These are phyloP conservation scores for Drosophila mojavensis DNA, from an alignment of 1,140 invertebrate species.

Conservation along the genomic window DNA sequence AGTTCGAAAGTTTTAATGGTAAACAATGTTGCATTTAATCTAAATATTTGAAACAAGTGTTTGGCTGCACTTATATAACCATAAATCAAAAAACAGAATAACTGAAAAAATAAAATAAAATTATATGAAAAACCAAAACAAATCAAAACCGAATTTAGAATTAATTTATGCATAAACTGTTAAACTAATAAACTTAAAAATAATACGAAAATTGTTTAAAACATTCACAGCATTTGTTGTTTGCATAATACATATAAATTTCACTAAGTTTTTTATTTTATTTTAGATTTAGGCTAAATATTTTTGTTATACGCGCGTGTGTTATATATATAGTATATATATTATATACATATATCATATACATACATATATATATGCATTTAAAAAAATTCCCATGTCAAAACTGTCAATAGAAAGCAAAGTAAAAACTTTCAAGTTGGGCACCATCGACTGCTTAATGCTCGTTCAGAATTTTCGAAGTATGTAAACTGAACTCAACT, in stretches of 20 bases:
- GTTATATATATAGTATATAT: not conserved
- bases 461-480: too few relatives aligned
- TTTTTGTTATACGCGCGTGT: conserved; percentile 8
- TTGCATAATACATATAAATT: conserved; percentile 42
- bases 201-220: conserved; percentile 42
- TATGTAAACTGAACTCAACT: too few relatives aligned
- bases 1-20: conserved; percentile 57
- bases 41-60: not conserved
- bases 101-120: not conserved
- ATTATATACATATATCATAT: conserved; percentile 1
- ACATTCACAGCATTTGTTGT: conserved; percentile 23
- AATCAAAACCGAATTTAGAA: not conserved
- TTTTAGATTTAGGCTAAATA: conserved; percentile 28
- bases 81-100: conserved; percentile 47
- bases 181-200: conserved; percentile 10
- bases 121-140: not conserved
- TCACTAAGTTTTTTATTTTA: conserved; percentile 20
- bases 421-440: too few relatives aligned
- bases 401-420: conserved; percentile 66
- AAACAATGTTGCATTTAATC: conserved; percentile 34
- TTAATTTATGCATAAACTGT: conserved; percentile 2
- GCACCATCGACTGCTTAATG: too few relatives aligned
- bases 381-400: conserved; percentile 62
- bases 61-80: conserved; percentile 60
- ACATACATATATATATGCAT: conserved; percentile 7